Conservation (phyloP, 2,113 vertebrate species). For the Nematolebias whitei region DNA sequence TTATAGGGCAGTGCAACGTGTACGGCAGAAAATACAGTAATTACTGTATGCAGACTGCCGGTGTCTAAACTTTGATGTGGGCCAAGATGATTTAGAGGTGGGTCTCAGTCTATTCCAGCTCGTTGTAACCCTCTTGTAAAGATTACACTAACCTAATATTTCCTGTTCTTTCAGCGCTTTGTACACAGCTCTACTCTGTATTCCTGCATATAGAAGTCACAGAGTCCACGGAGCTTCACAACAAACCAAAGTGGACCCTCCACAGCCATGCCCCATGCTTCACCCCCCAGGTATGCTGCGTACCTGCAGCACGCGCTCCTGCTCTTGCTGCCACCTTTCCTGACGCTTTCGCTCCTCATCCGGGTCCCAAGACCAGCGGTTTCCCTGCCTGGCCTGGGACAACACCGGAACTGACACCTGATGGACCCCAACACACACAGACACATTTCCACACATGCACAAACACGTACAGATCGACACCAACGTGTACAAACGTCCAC, state of each 20-base stretch:
- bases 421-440: constrained; percentile 42
- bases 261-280: constrained; percentile 58
- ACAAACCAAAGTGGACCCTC: constrained; percentile 3
- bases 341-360: constrained; percentile 96
- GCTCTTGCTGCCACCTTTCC: constrained; percentile 95
- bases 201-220: background rate
- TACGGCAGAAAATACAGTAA: too few species aligned
- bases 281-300: constrained; percentile 31
- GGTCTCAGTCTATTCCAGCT: background rate
- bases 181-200: background rate
- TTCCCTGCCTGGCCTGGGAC: constrained; percentile 82
- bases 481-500: constrained; percentile 57
- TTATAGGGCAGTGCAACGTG: too few species aligned
- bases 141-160: too few species aligned
- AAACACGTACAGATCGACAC: constrained; percentile 45
- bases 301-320: constrained; percentile 97
- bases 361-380: constrained; percentile 94
- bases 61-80: background rate
- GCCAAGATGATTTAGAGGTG: background rate
- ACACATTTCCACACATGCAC: constrained; percentile 13
- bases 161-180: background rate
- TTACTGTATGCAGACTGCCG: too few species aligned
- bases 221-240: background rate
- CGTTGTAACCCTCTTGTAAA: too few species aligned
- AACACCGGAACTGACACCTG: constrained; percentile 75